A percentile compares a stretch with the other conserved stretches of the same genome.
Evolutionary conservation across 2,113 vertebrate species (phyloP).

Genomic region (Psophia crepitans): DNA sequence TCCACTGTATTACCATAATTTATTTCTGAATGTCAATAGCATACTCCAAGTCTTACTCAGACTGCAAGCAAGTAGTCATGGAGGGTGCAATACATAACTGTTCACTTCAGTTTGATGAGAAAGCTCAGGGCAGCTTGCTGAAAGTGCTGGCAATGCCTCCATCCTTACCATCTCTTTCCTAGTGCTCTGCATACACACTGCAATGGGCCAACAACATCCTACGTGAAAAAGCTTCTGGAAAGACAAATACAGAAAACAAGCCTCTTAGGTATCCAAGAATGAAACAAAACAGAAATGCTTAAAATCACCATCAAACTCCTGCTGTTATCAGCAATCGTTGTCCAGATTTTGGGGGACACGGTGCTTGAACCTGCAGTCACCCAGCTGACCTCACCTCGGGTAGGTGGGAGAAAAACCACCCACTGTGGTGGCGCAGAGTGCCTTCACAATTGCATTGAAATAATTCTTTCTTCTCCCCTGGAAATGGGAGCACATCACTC

Average conservation of each 20-base stretch:
- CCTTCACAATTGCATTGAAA: neutral
- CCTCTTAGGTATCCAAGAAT: neutral
- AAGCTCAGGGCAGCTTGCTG: neutral
- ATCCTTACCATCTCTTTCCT: neutral
- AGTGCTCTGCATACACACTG: neutral
- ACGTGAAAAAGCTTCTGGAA: neutral
- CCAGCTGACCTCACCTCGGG: neutral
- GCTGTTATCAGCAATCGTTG: neutral
- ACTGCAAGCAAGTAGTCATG: neutral
- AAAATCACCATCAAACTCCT: neutral
- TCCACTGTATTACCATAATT: neutral
- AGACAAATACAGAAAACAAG: neutral
- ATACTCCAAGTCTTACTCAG: neutral
- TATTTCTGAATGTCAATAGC: neutral
- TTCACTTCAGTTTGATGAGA: neutral
- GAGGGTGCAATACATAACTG: neutral
- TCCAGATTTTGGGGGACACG: neutral
- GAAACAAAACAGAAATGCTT: neutral
- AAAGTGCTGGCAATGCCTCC: neutral
- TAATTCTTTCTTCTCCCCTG: neutral
- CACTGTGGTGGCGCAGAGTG: fast-evolving
- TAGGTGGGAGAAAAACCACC: neutral
- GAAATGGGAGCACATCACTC: neutral
- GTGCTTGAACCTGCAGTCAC: neutral
- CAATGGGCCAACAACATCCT: neutral